Base-by-base conservation (phyloP, 2,113 vertebrate genomes). In the Hiodon alosoides region DNA sequence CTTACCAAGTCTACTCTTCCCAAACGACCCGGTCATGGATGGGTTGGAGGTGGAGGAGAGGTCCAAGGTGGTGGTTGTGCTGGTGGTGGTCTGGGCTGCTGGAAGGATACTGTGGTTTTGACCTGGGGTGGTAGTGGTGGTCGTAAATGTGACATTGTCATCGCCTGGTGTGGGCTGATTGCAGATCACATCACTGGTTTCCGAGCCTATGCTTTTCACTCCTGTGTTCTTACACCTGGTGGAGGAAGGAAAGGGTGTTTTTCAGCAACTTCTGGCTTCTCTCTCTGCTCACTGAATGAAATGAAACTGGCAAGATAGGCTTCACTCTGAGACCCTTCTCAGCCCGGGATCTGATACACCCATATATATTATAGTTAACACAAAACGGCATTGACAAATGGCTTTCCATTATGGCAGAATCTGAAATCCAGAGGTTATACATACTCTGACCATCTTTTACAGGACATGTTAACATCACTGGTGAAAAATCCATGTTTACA, bases 391-490 rank as follows among this genome's bases (percentile, higher is more conserved):
- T 31, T 31, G 31, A 14, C 48, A 73, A 48, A 16, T 17, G 31
- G 73, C 31, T 31, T 31, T 31, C 31, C 31, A 31, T 31, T 31
- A 31, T 31, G 31, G 31, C 31, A 0, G 77, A 69, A 3, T 69
- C 9, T 4, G 10, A 31, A 4, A 50, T 46, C 58, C 13, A 17
- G 46, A 48, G 11, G 9, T 9, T 58, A 58, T 51, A 78, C 83
- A 4, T 85, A 89, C 88, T 77, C 50, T 69, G 48, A 85, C 86
- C 83, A 86, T 74, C 78, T 72, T 47, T 2, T 1, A 74, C 86
- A 88, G 0, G 0, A 0, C 0, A 1, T 4, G 73, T 83, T 5
- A 0, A 17, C 1, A 0, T 0, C 0, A 1, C 0, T 0, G 67
- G 3, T 83, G 78, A 87, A 88, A 79, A 58, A 81, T 75, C 84